Evolutionary conservation across 2,888 invertebrate species (phyloP).

Genomic region (Trissoscelio sp.): DNA sequence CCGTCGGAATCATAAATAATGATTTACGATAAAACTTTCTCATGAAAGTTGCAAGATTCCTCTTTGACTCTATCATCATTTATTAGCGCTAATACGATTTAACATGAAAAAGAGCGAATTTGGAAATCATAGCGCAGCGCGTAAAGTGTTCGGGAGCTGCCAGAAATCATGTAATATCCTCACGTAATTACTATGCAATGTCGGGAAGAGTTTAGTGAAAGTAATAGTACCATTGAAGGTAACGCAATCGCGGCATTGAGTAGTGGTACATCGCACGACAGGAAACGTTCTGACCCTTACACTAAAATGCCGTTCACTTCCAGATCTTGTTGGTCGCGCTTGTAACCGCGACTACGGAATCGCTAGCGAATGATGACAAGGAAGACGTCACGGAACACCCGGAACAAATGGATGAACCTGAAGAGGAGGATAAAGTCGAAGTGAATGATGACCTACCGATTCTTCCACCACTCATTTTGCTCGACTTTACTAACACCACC

Average conservation of each 20-base stretch:
- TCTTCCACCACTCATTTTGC: conserved; percentile 79
- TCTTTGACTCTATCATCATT: conserved; percentile 44
- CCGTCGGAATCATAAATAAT: conserved; percentile 49
- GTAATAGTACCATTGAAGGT: conserved; percentile 73
- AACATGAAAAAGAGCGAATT: conserved; percentile 32
- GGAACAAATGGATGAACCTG: conserved; percentile 49
- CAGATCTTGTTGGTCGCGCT: conserved; percentile 76
- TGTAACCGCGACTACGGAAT: conserved; percentile 62
- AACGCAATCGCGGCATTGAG: conserved; percentile 41
- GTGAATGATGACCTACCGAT: conserved; percentile 74
- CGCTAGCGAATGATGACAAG: conserved; percentile 41
- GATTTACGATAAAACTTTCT: conserved; percentile 60
- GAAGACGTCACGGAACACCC: conserved; percentile 33
- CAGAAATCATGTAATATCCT: conserved; percentile 63
- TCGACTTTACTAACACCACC: conserved; percentile 79
- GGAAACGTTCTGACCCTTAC: conserved; percentile 52
- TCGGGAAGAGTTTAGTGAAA: conserved; percentile 75
- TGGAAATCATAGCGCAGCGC: conserved; percentile 49
- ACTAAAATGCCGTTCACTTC: conserved; percentile 69
- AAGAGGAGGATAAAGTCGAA: conserved; percentile 36
- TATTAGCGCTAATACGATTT: conserved; percentile 40
- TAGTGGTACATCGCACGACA: conserved; percentile 45
- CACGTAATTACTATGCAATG: conserved; percentile 65
- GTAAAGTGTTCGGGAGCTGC: conserved; percentile 27
- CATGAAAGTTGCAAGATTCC: conserved; percentile 41